Evolutionary conservation across 2,113 vertebrate species (phyloP), one percentile per base, ranked within the genome.

Genomic region (Chaetura pelagica): DNA sequence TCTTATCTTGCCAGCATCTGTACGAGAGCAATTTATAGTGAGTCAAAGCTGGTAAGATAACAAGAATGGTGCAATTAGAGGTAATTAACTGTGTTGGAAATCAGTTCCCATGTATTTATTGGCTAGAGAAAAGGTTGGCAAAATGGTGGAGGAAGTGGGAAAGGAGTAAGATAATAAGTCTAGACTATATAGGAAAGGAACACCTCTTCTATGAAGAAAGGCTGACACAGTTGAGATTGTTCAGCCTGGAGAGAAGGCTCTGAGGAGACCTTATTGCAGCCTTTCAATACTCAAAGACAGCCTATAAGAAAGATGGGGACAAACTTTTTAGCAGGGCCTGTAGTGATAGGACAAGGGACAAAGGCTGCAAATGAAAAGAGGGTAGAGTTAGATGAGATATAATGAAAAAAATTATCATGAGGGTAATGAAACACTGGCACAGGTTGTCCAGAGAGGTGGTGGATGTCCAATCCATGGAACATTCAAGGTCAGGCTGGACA

Each of bases 121-220:
- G 80, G 64, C 69, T 27, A 67, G 77, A 87, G 26, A 52, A 91
- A 73, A 89, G 11, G 38, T 12, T 94, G 83, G 63, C 59, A 71
- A 80, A 83, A 58, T 51, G 9, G 13, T 86, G 30, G 12, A 12
- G 85, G 86, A 96, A 90, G 83, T 71, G 42, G 51, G 64, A 77
- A 93, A 88, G 16, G 22, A 4, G 55, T 58, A 79, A 85, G 86
- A 94, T 94, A 95, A 95, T 48, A 87, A 91, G 80, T 95, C 94
- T 94, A 84, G 94, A 94, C 89, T 87, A 35, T 49, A 52, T 30
- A 57, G 55, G 30, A 30, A 57, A n/a, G 30, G 55, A 57, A n/a
- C 55, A 57, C 30, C 11, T 57, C 30, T 57, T 18, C 55, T n/a
- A n/a, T 57, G 55, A 20, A n/a, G 55, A 57, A 32, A 57, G 55